phyloP scores from a whole-genome alignment of 23 tunicate species.

The Halocynthia aurantium region DNA sequence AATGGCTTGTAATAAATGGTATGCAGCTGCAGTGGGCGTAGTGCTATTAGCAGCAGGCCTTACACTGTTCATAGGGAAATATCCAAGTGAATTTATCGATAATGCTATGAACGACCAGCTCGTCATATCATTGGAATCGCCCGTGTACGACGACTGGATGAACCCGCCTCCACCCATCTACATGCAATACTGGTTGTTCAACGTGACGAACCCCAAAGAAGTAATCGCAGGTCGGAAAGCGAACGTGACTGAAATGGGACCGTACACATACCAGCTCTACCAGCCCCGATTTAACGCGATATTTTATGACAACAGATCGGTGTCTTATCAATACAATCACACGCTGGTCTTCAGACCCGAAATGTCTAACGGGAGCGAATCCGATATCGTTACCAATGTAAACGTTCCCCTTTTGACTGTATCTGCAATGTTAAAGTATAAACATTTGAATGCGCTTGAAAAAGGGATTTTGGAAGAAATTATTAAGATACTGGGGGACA shows the following conservation, averaged over 20 bases:
- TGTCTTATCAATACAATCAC: slow-evolving; percentile 82
- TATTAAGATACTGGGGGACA: background rate
- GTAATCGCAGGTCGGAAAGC: slow-evolving; percentile 62
- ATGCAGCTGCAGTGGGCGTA: background rate
- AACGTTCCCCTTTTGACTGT: slow-evolving; percentile 54
- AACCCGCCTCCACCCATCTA: slow-evolving; percentile 83
- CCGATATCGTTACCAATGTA: slow-evolving; percentile 28
- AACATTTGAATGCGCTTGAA: background rate
- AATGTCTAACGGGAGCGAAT: slow-evolving; percentile 11
- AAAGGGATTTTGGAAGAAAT: background rate
- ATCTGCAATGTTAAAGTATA: background rate
- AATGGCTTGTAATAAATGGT: too few species aligned
- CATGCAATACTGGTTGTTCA: slow-evolving; percentile 91
- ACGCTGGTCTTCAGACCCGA: slow-evolving; percentile 44
- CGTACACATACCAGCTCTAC: slow-evolving; percentile 52
- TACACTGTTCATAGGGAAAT: slow-evolving; percentile 10
- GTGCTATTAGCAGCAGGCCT: background rate
- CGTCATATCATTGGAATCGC: slow-evolving; percentile 58
- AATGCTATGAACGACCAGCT: slow-evolving; percentile 31
- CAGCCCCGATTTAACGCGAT: slow-evolving; percentile 56
- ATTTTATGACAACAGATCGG: slow-evolving; percentile 68
- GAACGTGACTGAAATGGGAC: slow-evolving; percentile 58
- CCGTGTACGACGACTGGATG: slow-evolving; percentile 74
- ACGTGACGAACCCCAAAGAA: slow-evolving; percentile 67
- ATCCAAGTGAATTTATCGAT: background rate